Conservation (phyloP, 2,113 vertebrate genomes). For the Arenaria interpres region DNA sequence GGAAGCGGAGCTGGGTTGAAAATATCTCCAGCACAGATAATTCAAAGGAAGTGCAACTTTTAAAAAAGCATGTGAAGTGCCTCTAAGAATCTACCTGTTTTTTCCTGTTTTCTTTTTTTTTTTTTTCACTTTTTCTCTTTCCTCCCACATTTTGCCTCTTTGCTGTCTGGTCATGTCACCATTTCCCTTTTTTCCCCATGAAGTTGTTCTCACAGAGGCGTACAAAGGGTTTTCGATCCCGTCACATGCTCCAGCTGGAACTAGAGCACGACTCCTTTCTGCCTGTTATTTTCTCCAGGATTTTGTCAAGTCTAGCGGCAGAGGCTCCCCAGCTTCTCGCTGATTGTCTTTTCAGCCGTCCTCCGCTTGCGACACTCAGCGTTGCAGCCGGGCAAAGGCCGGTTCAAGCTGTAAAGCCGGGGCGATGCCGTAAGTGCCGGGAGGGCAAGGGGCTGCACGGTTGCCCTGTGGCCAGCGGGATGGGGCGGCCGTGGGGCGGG, state of each 20-base stretch:
- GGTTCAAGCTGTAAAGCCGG: background rate
- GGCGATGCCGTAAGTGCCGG: background rate
- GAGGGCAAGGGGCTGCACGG: background rate
- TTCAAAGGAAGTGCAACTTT: slow-evolving; percentile 42
- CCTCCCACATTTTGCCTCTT: background rate
- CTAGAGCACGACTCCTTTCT: background rate
- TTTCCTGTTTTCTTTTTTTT: background rate
- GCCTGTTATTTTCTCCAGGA: background rate
- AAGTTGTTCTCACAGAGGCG: background rate
- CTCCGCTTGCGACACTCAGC: background rate
- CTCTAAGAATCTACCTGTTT: slow-evolving; percentile 29
- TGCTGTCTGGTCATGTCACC: background rate
- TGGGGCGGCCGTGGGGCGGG: background rate
- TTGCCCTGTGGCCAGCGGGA: accelerated
- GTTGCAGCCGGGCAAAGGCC: background rate
- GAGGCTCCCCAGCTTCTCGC: background rate
- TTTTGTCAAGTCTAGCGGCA: background rate
- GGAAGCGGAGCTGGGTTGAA: slow-evolving; percentile 1
- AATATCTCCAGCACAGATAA: slow-evolving; percentile 21
- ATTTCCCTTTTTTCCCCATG: background rate
- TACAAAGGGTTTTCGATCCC: background rate
- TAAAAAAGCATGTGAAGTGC: background rate
- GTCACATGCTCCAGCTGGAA: slow-evolving; percentile 18
- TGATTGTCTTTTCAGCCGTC: background rate
- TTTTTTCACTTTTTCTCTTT: background rate